Evolutionary conservation across 2,888 invertebrate species (phyloP), one percentile per base, ranked within the genome.

Genomic region (Agrotis puta): DNA sequence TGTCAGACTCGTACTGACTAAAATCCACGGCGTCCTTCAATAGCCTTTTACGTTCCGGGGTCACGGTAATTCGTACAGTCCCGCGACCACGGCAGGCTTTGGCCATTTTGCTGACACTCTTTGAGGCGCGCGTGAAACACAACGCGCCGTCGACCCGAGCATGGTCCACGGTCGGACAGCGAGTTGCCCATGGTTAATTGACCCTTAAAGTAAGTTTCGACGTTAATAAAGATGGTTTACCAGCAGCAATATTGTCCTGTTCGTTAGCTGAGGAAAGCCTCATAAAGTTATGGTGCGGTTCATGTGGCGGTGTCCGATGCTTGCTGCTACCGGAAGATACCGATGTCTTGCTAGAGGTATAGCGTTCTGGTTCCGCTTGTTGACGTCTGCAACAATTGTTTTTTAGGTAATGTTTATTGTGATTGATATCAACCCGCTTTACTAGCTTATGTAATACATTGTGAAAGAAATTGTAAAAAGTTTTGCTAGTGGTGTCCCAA

Each of bases 321-420:
- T 94, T 93, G 87, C 93, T 89, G 85, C 94, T 92, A 74, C 94
- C 92, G 0, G 93, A 92, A 27, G 95, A 94, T 47, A 93, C 88
- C 0, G 95, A 94, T 3, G 93, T 90, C 85, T 96, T 96, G 84
- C 94, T 94, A 0, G 93, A 92, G 11, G 93, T 90, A 77, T 91
- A 94, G 43, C 95, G 92, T 85, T 96, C 96, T 2, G 96, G 96
- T 75, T 96, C 96, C 0, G 96, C 96, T 82, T 96, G 96, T 79
- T 96, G 96, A 27, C 95, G 90, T 82, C 96, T 95, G 80, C 0
- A 73, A 64, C 22, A 50, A 58, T 2, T 9, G 9, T 39, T 11
- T 2, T 4, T 22, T 22, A 3, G 3, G 22, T 11, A 0, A 39
- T 11, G 39, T 47, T 27, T 33, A 0, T 45, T n/a, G 7, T 66